Percentiles rank a stretch among this genome's conserved stretches.
phyloP scores from a whole-genome alignment of 2,113 vertebrate genomes.

The Morphnarchus princeps region DNA sequence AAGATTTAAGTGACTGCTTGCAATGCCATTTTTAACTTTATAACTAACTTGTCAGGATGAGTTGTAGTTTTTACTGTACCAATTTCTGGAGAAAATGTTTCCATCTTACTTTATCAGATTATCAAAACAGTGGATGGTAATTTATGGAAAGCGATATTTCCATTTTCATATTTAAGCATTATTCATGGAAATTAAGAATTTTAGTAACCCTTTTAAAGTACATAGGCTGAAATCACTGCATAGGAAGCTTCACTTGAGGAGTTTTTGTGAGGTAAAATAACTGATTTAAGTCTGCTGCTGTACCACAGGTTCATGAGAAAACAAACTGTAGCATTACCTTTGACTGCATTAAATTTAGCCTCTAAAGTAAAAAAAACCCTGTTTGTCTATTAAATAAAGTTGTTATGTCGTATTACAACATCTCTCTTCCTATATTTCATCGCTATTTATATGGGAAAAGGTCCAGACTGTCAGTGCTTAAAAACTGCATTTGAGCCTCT shows the following conservation, averaged over 20 bases:
- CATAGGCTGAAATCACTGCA: neutral
- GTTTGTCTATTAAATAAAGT: conserved; percentile 17
- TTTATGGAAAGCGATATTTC: neutral
- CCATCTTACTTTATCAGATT: neutral
- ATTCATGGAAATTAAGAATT: conserved; percentile 1
- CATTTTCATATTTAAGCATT: neutral
- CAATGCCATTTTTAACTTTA: neutral
- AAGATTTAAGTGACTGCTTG: conserved; percentile 9
- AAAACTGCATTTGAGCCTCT: neutral
- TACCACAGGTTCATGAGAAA: neutral
- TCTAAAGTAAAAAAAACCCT: neutral
- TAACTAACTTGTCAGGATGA: neutral
- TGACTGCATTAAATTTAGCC: neutral
- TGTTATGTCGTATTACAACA: neutral
- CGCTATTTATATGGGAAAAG: conserved; percentile 15
- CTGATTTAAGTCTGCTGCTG: neutral
- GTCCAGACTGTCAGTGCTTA: neutral
- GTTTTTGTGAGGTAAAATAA: neutral
- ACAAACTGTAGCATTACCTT: neutral
- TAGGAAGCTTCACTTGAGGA: neutral
- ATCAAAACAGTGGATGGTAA: neutral
- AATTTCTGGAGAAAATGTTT: conserved; percentile 8
- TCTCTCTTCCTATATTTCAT: neutral
- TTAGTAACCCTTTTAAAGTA: neutral
- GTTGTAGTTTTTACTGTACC: neutral